phyloP scores from a whole-genome alignment of 1,140 invertebrate genomes.

The Drosophila lowei region DNA sequence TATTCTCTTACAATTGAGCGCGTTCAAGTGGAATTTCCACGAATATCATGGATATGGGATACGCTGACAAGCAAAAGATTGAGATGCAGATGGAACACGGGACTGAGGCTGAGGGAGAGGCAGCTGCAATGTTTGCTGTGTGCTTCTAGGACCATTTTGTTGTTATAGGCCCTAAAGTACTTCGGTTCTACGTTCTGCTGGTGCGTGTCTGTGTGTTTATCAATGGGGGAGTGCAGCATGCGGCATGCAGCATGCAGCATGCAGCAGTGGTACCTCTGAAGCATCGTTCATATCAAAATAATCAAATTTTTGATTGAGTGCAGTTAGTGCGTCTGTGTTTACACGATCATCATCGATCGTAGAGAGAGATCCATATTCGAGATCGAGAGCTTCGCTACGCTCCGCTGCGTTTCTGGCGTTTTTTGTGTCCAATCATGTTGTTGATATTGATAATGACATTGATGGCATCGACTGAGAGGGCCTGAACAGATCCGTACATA shows the following conservation, averaged over 20 bases:
- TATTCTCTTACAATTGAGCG: slow-evolving; percentile 78
- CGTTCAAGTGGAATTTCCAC: slow-evolving; percentile 76
- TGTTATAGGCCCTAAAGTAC: slow-evolving; percentile 64
- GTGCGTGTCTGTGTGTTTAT: slow-evolving; percentile 45
- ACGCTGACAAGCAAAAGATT: slow-evolving; percentile 74
- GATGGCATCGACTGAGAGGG: slow-evolving; percentile 68
- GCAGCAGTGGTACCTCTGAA: slow-evolving; percentile 52
- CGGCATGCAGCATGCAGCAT: background rate
- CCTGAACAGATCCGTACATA: slow-evolving; percentile 42
- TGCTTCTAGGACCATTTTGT: slow-evolving; percentile 40
- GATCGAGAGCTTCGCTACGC: slow-evolving; percentile 44
- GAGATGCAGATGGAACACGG: slow-evolving; percentile 64
- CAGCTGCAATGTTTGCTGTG: slow-evolving; percentile 42
- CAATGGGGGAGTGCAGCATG: slow-evolving; percentile 40
- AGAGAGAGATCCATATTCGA: slow-evolving; percentile 13
- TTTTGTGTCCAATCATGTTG: slow-evolving; percentile 79
- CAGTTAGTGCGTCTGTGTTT: slow-evolving; percentile 79
- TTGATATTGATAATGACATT: slow-evolving; percentile 83
- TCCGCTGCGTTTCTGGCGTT: slow-evolving; percentile 29
- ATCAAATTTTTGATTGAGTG: slow-evolving; percentile 81
- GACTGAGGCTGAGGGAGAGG: background rate
- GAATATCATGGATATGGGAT: slow-evolving; percentile 77
- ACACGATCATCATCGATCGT: slow-evolving; percentile 46
- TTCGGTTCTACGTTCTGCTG: slow-evolving; percentile 22
- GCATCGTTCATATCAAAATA: slow-evolving; percentile 77